A percentile compares a stretch with the other conserved stretches of the same genome.
Conservation (phyloP, 2,797 vertebrate genomes). For the Cephalopachus bancanus region DNA sequence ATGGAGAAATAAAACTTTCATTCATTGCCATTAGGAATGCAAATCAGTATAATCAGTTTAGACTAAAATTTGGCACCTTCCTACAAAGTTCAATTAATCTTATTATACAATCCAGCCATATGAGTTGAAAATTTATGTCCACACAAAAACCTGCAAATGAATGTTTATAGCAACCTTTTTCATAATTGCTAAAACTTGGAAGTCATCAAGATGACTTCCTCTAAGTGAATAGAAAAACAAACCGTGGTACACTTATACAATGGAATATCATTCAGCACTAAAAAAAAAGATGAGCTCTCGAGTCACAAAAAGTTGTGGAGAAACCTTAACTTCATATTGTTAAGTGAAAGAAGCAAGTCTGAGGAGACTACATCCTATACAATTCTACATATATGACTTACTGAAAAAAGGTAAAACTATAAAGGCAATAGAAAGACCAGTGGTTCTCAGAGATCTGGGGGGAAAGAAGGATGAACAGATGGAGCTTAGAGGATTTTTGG, state of each 20-base stretch:
- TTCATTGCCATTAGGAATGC: not conserved
- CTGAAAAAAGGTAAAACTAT: not conserved
- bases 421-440: not conserved
- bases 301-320: not conserved
- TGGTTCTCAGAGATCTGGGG: not conserved
- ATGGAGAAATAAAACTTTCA: not conserved
- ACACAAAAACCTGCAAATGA: not conserved
- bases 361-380: not conserved
- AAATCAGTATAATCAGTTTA: not conserved
- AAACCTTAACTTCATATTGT: not conserved
- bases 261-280: not conserved
- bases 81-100: conserved; percentile 18
- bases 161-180: not conserved
- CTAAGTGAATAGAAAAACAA: not conserved
- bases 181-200: not conserved
- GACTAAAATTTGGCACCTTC: not conserved
- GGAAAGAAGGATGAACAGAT: not conserved
- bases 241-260: not conserved
- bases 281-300: not conserved
- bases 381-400: not conserved
- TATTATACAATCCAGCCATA: not conserved
- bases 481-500: not conserved
- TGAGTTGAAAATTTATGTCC: not conserved
- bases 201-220: not conserved
- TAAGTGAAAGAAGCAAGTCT: not conserved